Base-by-base conservation (phyloP, 2,797 vertebrate genomes). In the Bradypodion ventrale region DNA sequence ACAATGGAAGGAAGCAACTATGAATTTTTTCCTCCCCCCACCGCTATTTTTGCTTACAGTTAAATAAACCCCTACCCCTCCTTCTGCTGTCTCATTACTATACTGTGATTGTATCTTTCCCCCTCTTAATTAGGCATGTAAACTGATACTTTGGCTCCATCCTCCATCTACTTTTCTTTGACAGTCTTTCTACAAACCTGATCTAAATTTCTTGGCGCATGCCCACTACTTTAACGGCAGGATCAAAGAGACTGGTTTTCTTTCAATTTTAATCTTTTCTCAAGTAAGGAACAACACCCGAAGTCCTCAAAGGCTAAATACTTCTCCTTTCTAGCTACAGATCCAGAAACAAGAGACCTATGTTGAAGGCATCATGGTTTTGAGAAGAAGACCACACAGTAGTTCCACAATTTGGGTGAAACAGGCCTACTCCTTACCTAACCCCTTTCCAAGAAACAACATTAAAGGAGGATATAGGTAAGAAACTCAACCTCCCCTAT, bases 61-160 rank as follows among this genome's bases (percentile, higher is more conserved):
- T 85, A 94, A 88, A 92, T 63, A 87, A 89, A 83, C 73, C 37
- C 79, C 79, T 1, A 1, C 1, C 3, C 21, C 2, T 52, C 7
- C 59, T 87, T 88, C 82, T 93, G 86, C 85, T 88, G 89, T 62
- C 56, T 93, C 73, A 88, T 93, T 92, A 93, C 88, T 91, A 93
- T 91, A 90, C 89, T 87, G 63, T 78, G 83, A 92, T 92, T 93
- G 87, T 91, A 78, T 79, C 76, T 92, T 9, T 79, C 80, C 49
- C n/a, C 9, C 27, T 86, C 89, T 90, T 94, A 88, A 92, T 94
- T 93, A 94, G 91, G 89, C 90, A 93, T 94, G 86, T 92, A 92
- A 92, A 15, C 91, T 91, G 0, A 93, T 83, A 93, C 88, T 83
- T 91, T 92, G 89, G 52, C 87, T 92, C 82, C 42, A 2, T 87